Base-by-base conservation (phyloP, 2,113 vertebrate species). In the Hepsetus odoe region DNA sequence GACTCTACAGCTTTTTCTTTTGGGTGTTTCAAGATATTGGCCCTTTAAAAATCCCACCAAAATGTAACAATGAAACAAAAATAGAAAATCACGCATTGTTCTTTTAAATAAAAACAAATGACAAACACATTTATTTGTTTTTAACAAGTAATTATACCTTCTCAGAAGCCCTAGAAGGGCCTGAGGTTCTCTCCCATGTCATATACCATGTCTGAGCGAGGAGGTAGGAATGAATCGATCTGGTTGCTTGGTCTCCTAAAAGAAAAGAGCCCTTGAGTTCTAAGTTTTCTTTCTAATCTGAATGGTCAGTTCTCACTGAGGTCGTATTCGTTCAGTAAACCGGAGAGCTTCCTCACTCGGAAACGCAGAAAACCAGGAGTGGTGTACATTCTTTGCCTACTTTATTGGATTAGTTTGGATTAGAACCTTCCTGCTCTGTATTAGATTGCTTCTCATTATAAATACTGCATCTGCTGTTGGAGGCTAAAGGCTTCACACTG, bases 391-490 rank as follows among this genome's bases (percentile, higher is more conserved):
- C 74, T 30, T 68, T 3, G 11, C 7, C 5, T 58, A 20, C 24
- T 68, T 77, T 44, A 58, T 69, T 35, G 42, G 65, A 77, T 68
- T 76, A 58, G 35, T 56, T 32, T 30, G 13, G 26, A 58, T 58
- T 68, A 32, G 28, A 46, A n/a, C 5, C 16, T 9, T 24, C 33
- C 24, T 8, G 16, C 33, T 56, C 11, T 76, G 12, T 14, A 35
- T 44, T 40, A 42, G 22, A 4, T 30, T 58, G 10, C 51, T 64
- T 74, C 26, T 13, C 13, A 22, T 40, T 40, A 14, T 55, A 38
- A 38, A 55, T 9, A 22, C 32, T 65, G 32, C n/a, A 51, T 1
- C 30, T 24, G 44, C 3, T 35, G 4, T n/a, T 46, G 26, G 18
- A 46, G 16, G 2, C 12, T 35, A 22, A 62, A 16, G 8, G 18